Conservation (phyloP, 37 sponge, comb jelly and placozoan species). For the Cladorhizidae sp. region DNA sequence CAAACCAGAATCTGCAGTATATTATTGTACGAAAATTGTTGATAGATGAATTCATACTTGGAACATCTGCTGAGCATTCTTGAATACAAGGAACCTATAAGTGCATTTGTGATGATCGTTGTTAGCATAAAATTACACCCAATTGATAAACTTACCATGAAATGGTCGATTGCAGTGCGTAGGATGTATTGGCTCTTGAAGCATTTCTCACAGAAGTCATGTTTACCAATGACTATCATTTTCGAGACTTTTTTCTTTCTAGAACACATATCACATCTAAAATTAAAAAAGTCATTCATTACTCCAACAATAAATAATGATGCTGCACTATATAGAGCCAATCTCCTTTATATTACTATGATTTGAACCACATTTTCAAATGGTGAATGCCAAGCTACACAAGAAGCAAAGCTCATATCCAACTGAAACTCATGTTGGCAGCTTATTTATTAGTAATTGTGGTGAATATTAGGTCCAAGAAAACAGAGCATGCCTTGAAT, state of each 20-base stretch:
- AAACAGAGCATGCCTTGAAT: no score
- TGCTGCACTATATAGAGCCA: background rate
- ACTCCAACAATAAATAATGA: background rate
- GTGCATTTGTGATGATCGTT: background rate
- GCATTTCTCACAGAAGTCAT: constrained; percentile 60
- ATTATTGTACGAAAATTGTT: background rate
- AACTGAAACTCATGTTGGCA: no score
- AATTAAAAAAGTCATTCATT: no score
- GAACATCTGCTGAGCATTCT: constrained; percentile 52
- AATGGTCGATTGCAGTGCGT: constrained; percentile 73
- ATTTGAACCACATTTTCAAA: no score
- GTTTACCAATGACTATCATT: constrained; percentile 32
- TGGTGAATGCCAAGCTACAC: background rate
- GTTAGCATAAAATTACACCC: background rate
- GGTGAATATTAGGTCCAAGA: no score
- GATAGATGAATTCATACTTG: constrained; percentile 31
- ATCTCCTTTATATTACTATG: background rate
- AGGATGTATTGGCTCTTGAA: constrained; percentile 50
- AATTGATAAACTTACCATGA: constrained; percentile 52
- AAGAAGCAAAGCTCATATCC: no score
- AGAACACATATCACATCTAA: constrained; percentile 56
- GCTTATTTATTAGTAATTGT: no score
- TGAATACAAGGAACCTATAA: constrained; percentile 57
- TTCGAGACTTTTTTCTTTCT: no score
- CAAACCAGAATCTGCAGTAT: background rate